A percentile compares a stretch with the other conserved stretches of the same genome.
Evolutionary conservation across 2,888 invertebrate species (phyloP).

Genomic region (Eupithecia subfuscata): DNA sequence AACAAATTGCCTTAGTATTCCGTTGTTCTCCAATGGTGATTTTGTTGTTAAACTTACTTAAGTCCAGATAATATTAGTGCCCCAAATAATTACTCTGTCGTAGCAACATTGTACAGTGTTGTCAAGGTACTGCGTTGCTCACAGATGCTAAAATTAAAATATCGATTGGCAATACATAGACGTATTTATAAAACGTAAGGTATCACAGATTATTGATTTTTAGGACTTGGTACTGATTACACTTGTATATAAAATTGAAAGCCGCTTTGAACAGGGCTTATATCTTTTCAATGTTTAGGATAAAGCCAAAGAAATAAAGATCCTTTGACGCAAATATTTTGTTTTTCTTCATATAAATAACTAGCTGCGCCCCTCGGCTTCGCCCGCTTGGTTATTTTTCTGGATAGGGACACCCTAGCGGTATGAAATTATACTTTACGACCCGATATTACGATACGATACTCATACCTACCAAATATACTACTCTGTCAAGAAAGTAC

Average conservation of each 20-base stretch:
- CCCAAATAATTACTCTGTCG: not conserved
- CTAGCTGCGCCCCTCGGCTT: too few species aligned
- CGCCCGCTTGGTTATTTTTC: too few species aligned
- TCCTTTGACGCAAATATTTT: constrained; percentile 56
- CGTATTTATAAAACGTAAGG: not conserved
- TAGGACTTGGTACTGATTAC: not conserved
- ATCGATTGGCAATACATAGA: not conserved
- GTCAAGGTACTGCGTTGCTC: not conserved
- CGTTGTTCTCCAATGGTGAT: not conserved
- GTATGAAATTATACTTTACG: too few species aligned
- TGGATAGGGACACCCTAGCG: too few species aligned
- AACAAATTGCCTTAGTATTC: not conserved
- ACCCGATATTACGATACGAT: too few species aligned
- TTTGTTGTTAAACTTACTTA: not conserved
- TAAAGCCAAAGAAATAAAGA: constrained; percentile 75
- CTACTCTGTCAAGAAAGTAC: too few species aligned
- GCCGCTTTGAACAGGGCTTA: not conserved
- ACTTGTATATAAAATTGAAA: constrained; percentile 19
- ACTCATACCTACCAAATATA: too few species aligned
- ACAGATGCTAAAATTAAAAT: not conserved
- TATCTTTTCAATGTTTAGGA: constrained; percentile 39
- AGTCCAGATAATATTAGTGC: not conserved
- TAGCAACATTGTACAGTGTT: not conserved
- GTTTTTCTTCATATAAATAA: constrained; percentile 29
- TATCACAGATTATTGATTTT: not conserved